A percentile compares a stretch with the other conserved stretches of the same genome.
Conservation (phyloP, 2,888 invertebrate species). For the Pyralis farinalis region DNA sequence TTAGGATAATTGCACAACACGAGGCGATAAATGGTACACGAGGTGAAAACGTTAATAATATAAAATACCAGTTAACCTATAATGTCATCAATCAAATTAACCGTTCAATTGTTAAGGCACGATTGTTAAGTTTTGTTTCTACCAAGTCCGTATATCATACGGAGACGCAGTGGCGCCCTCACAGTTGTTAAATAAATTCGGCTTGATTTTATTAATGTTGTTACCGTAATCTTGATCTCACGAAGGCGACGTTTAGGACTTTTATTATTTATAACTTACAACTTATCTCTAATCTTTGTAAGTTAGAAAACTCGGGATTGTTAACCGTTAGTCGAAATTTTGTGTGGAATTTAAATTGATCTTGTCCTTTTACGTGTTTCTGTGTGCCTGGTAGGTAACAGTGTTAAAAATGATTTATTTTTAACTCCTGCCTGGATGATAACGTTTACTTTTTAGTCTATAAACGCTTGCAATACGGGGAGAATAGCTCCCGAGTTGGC, state of each 20-base stretch:
- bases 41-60: too few relatives aligned
- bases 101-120: neutral
- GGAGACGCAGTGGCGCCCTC: constrained; percentile 70
- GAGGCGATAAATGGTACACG: too few relatives aligned
- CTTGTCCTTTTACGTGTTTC: neutral
- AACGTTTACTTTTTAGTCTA: too few relatives aligned
- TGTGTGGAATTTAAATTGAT: constrained; percentile 21
- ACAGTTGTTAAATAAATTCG: constrained; percentile 57
- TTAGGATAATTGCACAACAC: too few relatives aligned
- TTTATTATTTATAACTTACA: constrained; percentile 72
- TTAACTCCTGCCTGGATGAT: too few relatives aligned
- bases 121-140: constrained; percentile 6
- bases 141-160: constrained; percentile 46
- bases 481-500: too few relatives aligned
- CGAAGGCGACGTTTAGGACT: constrained; percentile 59
- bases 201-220: constrained; percentile 74
- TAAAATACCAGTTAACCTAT: too few relatives aligned
- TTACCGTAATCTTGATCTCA: constrained; percentile 66
- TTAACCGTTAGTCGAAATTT: constrained; percentile 26
- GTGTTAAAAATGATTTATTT: too few relatives aligned
- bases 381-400: neutral
- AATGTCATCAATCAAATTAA: too few relatives aligned
- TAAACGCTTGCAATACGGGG: neutral
- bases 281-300: constrained; percentile 51
- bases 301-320: constrained; percentile 39